These are phyloP conservation scores for Siphonodentalium dalli DNA, from an alignment of 2,888 invertebrate species.

Conservation along the genomic window DNA sequence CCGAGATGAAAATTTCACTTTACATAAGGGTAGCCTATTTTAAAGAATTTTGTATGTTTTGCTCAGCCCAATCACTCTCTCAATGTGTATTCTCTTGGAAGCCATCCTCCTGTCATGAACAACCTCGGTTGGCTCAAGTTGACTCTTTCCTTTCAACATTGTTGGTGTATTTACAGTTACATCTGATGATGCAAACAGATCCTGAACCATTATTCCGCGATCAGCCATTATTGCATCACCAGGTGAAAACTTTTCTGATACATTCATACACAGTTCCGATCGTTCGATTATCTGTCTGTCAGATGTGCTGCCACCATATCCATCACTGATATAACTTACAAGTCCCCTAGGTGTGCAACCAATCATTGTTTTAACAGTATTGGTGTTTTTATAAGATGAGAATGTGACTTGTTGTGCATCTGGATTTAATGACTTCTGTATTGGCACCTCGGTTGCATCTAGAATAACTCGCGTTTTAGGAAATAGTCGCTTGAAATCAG, in stretches of 20 bases:
- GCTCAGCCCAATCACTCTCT: slow-evolving; percentile 24
- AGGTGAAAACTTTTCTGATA: too few relatives aligned
- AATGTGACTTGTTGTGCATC: slow-evolving; percentile 28
- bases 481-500: slow-evolving; percentile 27
- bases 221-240: slow-evolving; percentile 32
- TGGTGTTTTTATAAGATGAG: slow-evolving; percentile 34
- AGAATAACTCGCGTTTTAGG: slow-evolving; percentile 31
- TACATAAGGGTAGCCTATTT: slow-evolving; percentile 4
- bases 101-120: slow-evolving; percentile 24
- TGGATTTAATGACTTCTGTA: slow-evolving; percentile 30
- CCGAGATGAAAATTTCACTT: slow-evolving; percentile 9
- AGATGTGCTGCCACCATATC: slow-evolving; percentile 28
- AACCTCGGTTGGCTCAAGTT: slow-evolving; percentile 28
- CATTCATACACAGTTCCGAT: slow-evolving; percentile 9
- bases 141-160: slow-evolving; percentile 30
- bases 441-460: slow-evolving; percentile 34
- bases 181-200: slow-evolving; percentile 30
- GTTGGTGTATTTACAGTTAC: slow-evolving; percentile 32
- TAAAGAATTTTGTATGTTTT: slow-evolving; percentile 27
- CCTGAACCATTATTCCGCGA: slow-evolving; percentile 34
- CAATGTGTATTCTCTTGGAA: slow-evolving; percentile 22
- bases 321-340: slow-evolving; percentile 22
- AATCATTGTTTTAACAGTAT: slow-evolving; percentile 33
- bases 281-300: slow-evolving; percentile 32
- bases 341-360: slow-evolving; percentile 26